Evolutionary conservation across 1,140 invertebrate species (phyloP), one percentile per base, ranked within the genome.

Genomic region (Micrasema longulum): DNA sequence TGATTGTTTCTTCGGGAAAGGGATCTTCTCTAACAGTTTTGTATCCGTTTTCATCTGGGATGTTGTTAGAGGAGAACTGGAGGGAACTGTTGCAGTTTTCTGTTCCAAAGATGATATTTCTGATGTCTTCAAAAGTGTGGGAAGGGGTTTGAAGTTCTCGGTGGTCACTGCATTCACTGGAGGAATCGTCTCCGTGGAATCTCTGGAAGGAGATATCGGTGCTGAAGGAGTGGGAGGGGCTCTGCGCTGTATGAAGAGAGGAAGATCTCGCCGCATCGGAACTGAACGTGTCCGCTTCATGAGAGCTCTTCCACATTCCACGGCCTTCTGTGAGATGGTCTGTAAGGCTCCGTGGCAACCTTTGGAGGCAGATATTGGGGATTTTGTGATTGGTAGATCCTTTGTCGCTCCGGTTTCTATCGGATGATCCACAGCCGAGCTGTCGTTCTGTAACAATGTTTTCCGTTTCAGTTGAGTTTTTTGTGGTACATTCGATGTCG

Each of bases 381-480:
- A 18, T 23, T 64, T 64, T 45, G 60, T 18, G 14, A n/a, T 65
- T 12, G 41, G 26, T 22, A 18, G 66, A 45, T 75, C 70, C 62
- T 69, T 72, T 66, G 12, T 12, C 48, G 9, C 57, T 71, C 38
- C 48, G 14, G 60, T 35, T 50, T 68, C 62, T 50, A 38, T 57
- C 41, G 69, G 66, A 14, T 22, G 43, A 23, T 72, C 74, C 67
- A 31, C 70, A 20, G 48, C 36, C 60, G 41, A 18, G 43, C 12
- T 64, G 62, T 72, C 74, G 72, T 68, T 76, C 75, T 76, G 75
- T 72, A 77, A 81, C 77, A 78, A 77, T 78, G 16, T 73, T 76
- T 80, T 82, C 82, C 78, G 83, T 81, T 72, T 81, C 79, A 41
- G 79, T 81, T 43, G 74, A 71, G 26, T 77, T 76, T 55, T 74